phyloP scores from a whole-genome alignment of 2,888 invertebrate genomes.

The Caenorhabditis macrosperma region DNA sequence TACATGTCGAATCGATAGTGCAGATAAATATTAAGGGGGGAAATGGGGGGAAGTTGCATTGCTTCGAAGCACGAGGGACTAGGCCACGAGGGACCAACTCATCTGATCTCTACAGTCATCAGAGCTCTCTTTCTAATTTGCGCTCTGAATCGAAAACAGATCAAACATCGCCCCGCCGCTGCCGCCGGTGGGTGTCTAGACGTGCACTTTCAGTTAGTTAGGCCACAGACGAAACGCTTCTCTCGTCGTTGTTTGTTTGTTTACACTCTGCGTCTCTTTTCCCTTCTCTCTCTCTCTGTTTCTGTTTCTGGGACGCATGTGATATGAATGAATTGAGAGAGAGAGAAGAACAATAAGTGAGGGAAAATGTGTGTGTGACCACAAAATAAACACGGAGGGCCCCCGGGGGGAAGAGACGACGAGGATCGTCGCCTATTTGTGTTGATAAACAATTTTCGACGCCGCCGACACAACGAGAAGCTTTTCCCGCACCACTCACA shows the following conservation, averaged over 20 bases:
- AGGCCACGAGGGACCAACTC: too few species aligned
- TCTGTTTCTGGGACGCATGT: constrained; percentile 12
- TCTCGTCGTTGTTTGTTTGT: constrained; percentile 39
- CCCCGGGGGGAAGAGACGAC: background rate
- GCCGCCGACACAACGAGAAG: constrained; percentile 5
- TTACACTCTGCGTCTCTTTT: constrained; percentile 14
- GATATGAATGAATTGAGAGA: constrained; percentile 42
- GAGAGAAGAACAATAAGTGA: constrained; percentile 33
- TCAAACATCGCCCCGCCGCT: constrained; percentile 13
- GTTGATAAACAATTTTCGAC: constrained; percentile 52
- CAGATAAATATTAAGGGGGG: constrained; percentile 56
- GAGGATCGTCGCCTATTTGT: constrained; percentile 17
- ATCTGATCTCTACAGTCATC: too few species aligned
- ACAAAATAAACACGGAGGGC: constrained; percentile 16
- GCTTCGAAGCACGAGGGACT: background rate
- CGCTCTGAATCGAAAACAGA: constrained; percentile 17
- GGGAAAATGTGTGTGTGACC: constrained; percentile 19
- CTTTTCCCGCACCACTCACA: constrained; percentile 26
- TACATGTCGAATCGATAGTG: constrained; percentile 66
- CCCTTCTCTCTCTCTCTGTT: background rate
- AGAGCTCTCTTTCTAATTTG: background rate
- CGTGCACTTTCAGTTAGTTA: constrained; percentile 33
- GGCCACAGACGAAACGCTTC: too few species aligned
- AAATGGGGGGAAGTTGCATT: background rate
- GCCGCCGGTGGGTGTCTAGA: constrained; percentile 8